A percentile compares a stretch with the other conserved stretches of the same genome.
Conservation (phyloP, 1,140 invertebrate species). For the Drosophila pachea region DNA sequence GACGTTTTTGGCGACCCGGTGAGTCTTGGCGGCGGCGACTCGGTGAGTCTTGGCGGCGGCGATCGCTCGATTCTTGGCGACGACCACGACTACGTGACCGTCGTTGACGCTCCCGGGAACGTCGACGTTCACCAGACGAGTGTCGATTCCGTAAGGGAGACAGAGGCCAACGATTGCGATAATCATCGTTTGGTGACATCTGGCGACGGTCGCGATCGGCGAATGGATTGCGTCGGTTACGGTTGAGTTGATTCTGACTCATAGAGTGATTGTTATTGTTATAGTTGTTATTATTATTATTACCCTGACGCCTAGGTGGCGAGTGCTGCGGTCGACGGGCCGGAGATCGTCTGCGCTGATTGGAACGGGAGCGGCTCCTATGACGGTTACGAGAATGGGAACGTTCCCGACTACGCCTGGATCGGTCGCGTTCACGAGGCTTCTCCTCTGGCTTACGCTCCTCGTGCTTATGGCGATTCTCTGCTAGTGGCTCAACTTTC, state of each 20-base stretch:
- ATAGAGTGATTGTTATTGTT: conserved; percentile 11
- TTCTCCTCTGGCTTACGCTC: conserved; percentile 40
- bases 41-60: conserved; percentile 28
- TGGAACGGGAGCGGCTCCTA: conserved; percentile 48
- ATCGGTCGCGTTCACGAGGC: conserved; percentile 19
- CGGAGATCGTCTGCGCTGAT: conserved; percentile 54
- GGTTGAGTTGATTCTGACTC: conserved; percentile 40
- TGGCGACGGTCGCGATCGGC: conserved; percentile 63
- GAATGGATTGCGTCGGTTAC: conserved; percentile 67
- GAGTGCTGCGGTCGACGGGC: conserved; percentile 52
- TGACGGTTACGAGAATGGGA: conserved; percentile 40
- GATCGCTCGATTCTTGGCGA: conserved; percentile 45
- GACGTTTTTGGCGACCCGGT: conserved; percentile 13
- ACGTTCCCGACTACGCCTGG: conserved; percentile 34
- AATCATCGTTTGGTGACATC: conserved; percentile 61
- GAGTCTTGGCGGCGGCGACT: conserved; percentile 18
- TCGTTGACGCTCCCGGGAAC: conserved; percentile 44
- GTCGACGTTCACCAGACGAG: conserved; percentile 52
- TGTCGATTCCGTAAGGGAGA: conserved; percentile 56
- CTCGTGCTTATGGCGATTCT: conserved; percentile 11
- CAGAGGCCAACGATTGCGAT: conserved; percentile 66
- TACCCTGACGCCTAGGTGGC: conserved; percentile 37
- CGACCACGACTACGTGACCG: conserved; percentile 59
- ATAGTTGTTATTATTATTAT: conserved; percentile 15
- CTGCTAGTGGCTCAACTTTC: conserved; percentile 11